A percentile compares a stretch with the other conserved stretches of the same genome.
These are phyloP conservation scores for Drosophila jambulina DNA, from an alignment of 1,140 invertebrate species.

Conservation along the genomic window DNA sequence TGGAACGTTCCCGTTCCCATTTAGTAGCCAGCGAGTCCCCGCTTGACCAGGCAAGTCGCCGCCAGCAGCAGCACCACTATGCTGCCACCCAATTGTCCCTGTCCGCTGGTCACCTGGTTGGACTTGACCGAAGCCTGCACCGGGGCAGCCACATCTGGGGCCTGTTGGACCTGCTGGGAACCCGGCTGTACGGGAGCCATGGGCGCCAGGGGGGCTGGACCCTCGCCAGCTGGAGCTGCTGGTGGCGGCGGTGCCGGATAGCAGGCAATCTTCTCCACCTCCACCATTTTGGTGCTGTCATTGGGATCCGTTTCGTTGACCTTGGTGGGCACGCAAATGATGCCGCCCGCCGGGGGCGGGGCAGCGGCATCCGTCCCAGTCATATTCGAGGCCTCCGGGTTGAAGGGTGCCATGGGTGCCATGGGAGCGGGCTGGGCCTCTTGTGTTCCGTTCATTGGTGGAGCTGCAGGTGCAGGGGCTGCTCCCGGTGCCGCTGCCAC, in stretches of 20 bases:
- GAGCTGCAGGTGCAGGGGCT: background rate
- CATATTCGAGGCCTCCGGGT: conserved; percentile 85
- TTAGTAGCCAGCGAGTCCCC: conserved; percentile 15
- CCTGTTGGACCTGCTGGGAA: conserved; percentile 41
- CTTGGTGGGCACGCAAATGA: conserved; percentile 80
- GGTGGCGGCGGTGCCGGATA: conserved; percentile 78
- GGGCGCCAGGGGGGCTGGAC: conserved; percentile 62
- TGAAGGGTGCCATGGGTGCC: conserved; percentile 45
- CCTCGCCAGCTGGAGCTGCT: conserved; percentile 56
- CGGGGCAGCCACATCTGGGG: conserved; percentile 46
- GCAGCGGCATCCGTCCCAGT: conserved; percentile 58
- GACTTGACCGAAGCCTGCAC: conserved; percentile 69
- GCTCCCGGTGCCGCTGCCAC: conserved; percentile 50
- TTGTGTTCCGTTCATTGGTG: conserved; percentile 39
- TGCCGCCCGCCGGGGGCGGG: conserved; percentile 59
- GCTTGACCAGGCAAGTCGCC: conserved; percentile 11
- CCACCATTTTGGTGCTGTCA: conserved; percentile 73
- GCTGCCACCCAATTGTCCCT: background rate
- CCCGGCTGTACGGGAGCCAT: conserved; percentile 56
- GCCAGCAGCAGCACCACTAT: background rate
- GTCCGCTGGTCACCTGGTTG: conserved; percentile 20
- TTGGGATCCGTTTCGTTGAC: conserved; percentile 81
- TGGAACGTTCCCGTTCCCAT: conserved; percentile 3
- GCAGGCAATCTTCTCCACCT: conserved; percentile 82
- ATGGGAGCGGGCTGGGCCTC: conserved; percentile 37